A percentile compares a stretch with the other conserved stretches of the same genome.
phyloP scores from a whole-genome alignment of 2,797 vertebrate species.

The Hapalemur alaotrensis region DNA sequence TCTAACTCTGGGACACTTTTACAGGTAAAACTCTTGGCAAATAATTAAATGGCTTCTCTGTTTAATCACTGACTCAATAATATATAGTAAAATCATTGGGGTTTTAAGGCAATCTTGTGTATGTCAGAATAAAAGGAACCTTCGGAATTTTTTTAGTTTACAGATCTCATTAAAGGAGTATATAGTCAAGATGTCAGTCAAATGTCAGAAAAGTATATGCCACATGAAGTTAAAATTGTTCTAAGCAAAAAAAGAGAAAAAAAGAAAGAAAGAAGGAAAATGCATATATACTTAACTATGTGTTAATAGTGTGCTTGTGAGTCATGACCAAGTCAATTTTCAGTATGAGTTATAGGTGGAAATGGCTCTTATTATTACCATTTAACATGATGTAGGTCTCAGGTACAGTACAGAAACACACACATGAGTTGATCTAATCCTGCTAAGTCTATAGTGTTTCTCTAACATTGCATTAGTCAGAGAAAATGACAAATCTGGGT shows the following conservation, averaged over 20 bases:
- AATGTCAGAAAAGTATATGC: conserved; percentile 34
- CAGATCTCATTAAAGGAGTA: background rate
- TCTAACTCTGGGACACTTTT: conserved; percentile 46
- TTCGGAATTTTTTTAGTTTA: conserved; percentile 45
- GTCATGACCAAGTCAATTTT: conserved; percentile 9
- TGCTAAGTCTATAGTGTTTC: conserved; percentile 37
- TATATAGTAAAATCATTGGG: background rate
- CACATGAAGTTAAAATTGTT: conserved; percentile 43
- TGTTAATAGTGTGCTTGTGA: conserved; percentile 49
- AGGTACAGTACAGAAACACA: background rate
- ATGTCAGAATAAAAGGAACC: conserved; percentile 16
- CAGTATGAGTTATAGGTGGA: background rate
- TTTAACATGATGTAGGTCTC: conserved; percentile 24
- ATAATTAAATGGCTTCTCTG: background rate
- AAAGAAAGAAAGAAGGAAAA: background rate
- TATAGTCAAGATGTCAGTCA: background rate
- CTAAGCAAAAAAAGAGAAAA: background rate
- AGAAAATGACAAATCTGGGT: conserved; percentile 10
- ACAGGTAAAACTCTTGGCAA: conserved; percentile 31
- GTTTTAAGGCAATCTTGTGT: conserved; percentile 25
- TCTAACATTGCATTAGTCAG: conserved; percentile 40
- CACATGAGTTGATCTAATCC: background rate
- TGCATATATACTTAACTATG: conserved; percentile 6
- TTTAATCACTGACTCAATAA: conserved; percentile 32
- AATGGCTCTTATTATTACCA: conserved; percentile 10